These are phyloP conservation scores for Oreonectes daqikongensis DNA, from an alignment of 2,797 vertebrate genomes.

Conservation along the genomic window DNA sequence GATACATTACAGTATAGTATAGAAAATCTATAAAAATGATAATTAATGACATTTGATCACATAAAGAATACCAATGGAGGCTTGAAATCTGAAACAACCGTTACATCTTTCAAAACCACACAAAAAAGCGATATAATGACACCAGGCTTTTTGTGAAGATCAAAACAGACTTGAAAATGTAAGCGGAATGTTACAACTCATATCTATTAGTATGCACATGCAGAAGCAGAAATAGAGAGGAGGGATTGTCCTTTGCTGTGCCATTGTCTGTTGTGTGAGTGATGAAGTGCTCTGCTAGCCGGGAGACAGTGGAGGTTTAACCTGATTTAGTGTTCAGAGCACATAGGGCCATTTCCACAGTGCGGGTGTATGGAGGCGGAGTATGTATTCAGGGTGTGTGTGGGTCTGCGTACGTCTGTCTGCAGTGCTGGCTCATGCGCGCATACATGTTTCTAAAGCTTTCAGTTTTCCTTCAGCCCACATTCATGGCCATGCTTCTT, in stretches of 20 bases:
- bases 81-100: background rate
- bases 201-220: slow-evolving; percentile 23
- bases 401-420: slow-evolving; percentile 38
- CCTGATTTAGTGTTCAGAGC: slow-evolving; percentile 60
- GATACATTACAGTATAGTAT: background rate
- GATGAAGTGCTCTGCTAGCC: slow-evolving; percentile 53
- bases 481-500: slow-evolving; percentile 33
- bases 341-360: slow-evolving; percentile 52
- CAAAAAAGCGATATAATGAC: background rate
- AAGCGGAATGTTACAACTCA: slow-evolving; percentile 12
- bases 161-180: slow-evolving; percentile 3
- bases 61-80: background rate
- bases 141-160: background rate
- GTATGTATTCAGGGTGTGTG: slow-evolving; percentile 14
- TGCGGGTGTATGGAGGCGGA: background rate
- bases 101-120: background rate
- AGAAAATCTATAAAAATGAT: background rate
- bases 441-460: slow-evolving; percentile 19
- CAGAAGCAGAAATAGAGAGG: slow-evolving; percentile 42
- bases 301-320: slow-evolving; percentile 53
- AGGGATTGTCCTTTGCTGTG: slow-evolving; percentile 40
- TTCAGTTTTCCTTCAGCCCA: slow-evolving; percentile 38
- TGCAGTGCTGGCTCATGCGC: slow-evolving; percentile 10
- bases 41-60: background rate
- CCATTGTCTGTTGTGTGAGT: slow-evolving; percentile 50